Base-by-base conservation (phyloP, 2,888 invertebrate species). In the Nemotelus pantherinus region DNA sequence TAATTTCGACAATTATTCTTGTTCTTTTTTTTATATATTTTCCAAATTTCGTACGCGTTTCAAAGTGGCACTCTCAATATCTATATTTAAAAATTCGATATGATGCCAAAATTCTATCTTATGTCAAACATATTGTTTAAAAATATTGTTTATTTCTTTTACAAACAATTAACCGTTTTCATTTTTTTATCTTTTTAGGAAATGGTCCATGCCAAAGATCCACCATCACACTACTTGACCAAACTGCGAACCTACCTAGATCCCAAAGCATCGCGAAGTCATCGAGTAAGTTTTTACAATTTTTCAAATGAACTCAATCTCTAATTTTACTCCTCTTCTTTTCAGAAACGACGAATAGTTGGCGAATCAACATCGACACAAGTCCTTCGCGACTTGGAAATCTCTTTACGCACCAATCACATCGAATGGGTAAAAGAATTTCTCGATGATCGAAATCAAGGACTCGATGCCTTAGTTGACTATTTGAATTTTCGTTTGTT, bases 351-450 rank as follows among this genome's bases (percentile, higher is more conserved):
- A 86, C 97, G 97, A 91, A 95, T 97, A 92, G 94, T 98, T 80
- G 96, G 96, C 79, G 97, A 98, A 87, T 95, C 97, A 72, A 98
- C 98, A 80, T 99, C 99, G 77, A 99, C 99, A 65, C 98, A 98
- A 91, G 97, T 99, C 83, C 90, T 99, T 80, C 92, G 98, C 85
- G 98, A 99, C 90, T 90, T 99, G 87, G 99, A 99, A 90, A 99
- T 99, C 86, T 99, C 98, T 65, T 89, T 99, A 84, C 92, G 99
- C 84, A 99, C 99, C 81, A 99, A 99, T 90, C 97, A 97, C 88
- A 99, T 99, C 86, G 99, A 99, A 96, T 99, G 99, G 99, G 99
- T 99, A 77, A 93, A 97, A 83, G 97, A 98, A 88, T 99, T 99
- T 89, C 90, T 99, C 80, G 96, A 97, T 88, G 96, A 98, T 83